phyloP scores from a whole-genome alignment of 2,888 invertebrate genomes.

The Drosophila macrospina region DNA sequence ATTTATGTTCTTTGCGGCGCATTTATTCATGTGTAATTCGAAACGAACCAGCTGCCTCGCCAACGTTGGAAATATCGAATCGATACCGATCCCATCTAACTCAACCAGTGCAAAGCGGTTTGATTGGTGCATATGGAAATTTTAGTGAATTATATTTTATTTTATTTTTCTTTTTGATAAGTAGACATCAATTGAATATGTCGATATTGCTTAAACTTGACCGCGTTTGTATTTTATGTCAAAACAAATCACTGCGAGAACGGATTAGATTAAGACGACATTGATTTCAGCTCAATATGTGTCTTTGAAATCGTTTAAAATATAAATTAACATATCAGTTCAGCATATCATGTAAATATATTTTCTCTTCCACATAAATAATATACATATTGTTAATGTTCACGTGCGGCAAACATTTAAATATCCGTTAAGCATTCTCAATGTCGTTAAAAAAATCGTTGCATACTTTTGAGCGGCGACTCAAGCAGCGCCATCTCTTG shows the following conservation, averaged over 20 bases:
- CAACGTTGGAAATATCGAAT: constrained; percentile 41
- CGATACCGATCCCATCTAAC: constrained; percentile 40
- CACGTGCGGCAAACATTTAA: background rate
- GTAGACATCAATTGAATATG: constrained; percentile 44
- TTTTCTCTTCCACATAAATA: background rate
- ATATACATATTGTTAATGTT: background rate
- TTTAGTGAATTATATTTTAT: constrained; percentile 24
- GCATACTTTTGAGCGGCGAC: constrained; percentile 52
- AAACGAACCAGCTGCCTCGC: constrained; percentile 65
- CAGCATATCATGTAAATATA: too few species aligned
- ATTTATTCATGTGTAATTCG: constrained; percentile 63
- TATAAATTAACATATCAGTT: background rate
- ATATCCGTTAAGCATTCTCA: constrained; percentile 13
- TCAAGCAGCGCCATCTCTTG: constrained; percentile 43
- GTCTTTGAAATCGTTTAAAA: constrained; percentile 15
- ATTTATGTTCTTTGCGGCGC: constrained; percentile 69
- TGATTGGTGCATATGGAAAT: constrained; percentile 39
- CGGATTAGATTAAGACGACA: constrained; percentile 63
- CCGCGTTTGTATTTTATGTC: constrained; percentile 46
- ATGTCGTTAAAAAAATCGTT: background rate
- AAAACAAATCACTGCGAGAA: constrained; percentile 11
- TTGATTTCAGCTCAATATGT: constrained; percentile 37
- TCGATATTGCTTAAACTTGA: constrained; percentile 61
- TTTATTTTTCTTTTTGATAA: constrained; percentile 24
- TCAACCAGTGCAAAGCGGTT: constrained; percentile 63